phyloP scores from a whole-genome alignment of 2,797 vertebrate genomes.

The Triplophysa yarkandensis region DNA sequence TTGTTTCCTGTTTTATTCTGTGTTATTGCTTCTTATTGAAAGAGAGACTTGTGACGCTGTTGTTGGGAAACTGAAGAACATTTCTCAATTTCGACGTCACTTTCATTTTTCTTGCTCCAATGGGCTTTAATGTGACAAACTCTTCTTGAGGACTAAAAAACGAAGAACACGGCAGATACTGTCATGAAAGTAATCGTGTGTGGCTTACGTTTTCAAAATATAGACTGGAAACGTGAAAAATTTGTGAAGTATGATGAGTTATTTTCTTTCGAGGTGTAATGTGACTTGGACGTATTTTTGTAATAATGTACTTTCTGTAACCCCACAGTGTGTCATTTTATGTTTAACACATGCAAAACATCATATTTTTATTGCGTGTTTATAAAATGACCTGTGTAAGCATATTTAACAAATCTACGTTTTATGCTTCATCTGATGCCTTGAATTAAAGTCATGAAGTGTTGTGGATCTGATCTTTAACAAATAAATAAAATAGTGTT shows the following conservation, averaged over 20 bases:
- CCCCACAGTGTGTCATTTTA: too few species aligned
- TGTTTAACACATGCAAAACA: neutral
- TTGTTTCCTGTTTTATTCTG: neutral
- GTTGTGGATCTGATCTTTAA: conserved; percentile 29
- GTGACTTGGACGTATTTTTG: neutral
- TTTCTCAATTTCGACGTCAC: neutral
- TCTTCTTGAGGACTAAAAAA: too few species aligned
- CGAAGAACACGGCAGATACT: too few species aligned
- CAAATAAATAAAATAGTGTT: conserved; percentile 53
- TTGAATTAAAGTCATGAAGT: neutral
- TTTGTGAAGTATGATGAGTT: neutral
- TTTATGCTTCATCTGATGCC: conserved; percentile 2
- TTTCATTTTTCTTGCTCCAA: neutral
- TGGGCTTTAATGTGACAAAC: neutral
- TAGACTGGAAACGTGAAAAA: too few species aligned
- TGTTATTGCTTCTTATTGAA: neutral
- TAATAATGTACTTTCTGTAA: neutral
- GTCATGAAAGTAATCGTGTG: too few species aligned
- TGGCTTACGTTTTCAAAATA: too few species aligned
- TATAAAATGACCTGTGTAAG: neutral
- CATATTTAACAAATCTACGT: too few species aligned
- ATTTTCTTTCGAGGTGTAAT: neutral
- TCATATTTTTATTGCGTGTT: neutral
- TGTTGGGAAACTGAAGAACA: neutral
- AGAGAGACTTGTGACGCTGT: neutral